Conservation (phyloP, 1,140 invertebrate genomes). For the Globodera ellingtonae region DNA sequence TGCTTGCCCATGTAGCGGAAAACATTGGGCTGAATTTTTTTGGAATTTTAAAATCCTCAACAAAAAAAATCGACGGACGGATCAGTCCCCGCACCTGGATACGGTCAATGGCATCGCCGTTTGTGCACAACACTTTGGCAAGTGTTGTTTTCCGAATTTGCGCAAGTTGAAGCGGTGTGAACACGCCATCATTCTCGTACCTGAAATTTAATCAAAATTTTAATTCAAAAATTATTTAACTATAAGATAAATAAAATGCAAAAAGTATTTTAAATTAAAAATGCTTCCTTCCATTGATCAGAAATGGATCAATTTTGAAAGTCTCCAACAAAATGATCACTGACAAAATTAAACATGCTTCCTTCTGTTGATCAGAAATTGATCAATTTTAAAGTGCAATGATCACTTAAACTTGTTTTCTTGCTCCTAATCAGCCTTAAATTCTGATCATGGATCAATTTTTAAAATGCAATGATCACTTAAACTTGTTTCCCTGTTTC, state of each 20-base stretch:
- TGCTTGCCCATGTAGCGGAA: slow-evolving; percentile 57
- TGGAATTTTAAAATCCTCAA: slow-evolving; percentile 4
- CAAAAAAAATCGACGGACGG: background rate
- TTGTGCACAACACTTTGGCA: slow-evolving; percentile 78
- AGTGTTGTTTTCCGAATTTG: slow-evolving; percentile 76
- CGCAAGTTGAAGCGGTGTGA: slow-evolving; percentile 75
- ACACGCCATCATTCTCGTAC: slow-evolving; percentile 86
- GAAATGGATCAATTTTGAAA: background rate
- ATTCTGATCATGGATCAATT: slow-evolving; percentile 3
- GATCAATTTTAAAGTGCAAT: background rate
- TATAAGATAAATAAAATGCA: too few species aligned
- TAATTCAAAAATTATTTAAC: too few species aligned
- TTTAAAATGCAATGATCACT: background rate
- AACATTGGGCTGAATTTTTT: slow-evolving; percentile 49
- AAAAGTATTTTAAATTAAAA: background rate
- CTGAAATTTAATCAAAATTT: slow-evolving; percentile 70
- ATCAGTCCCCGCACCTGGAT: slow-evolving; percentile 68
- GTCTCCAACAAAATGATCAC: too few species aligned
- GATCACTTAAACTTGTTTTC: background rate
- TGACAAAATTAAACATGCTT: too few species aligned
- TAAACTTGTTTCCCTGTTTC: background rate
- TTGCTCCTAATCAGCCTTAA: slow-evolving; percentile 61
- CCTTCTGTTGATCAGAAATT: too few species aligned
- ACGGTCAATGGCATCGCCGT: slow-evolving; percentile 73
- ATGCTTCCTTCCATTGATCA: background rate